Evolutionary conservation across 2,888 invertebrate genomes (phyloP), one percentile per base, ranked within the genome.

Genomic region (Trilocha varians): DNA sequence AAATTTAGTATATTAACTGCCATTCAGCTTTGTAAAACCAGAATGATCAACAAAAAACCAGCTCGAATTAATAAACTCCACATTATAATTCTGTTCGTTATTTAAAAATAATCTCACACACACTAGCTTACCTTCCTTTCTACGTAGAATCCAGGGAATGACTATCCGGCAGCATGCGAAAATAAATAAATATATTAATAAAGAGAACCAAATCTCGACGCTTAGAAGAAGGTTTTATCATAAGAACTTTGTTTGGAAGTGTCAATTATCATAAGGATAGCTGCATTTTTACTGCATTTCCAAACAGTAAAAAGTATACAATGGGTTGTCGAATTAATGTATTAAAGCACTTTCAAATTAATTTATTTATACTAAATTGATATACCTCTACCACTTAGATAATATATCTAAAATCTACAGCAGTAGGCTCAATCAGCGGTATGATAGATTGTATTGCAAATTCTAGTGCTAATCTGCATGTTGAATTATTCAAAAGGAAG

Each of bases 101-200:
- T 25, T 2, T 11, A 9, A 6, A 25, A 36, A 42, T 38, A 47
- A 49, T 46, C 42, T 40, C 33, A 41, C 38, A 9, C 25, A 25
- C 11, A 25, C 25, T 9, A 2, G 2, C 48, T 83, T 83, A 85
- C 84, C 84, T 85, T 78, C 35, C 58, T 61, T 42, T 83, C 83
- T 70, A 82, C 64, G 70, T 84, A 85, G 73, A 86, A 85, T 50
- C 85, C 85, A 41, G 84, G 84, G 54, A 85, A 85, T 38, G 84
- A 78, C 85, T 85, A 75, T 62, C 62, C 68, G 51, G 66, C 63
- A 49, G 84, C 84, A 73, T 83, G 85, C 46, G 83, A 83, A 59
- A 69, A 65, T 36, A 40, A 43, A 16, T 16, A 8, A 33, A 18
- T 18, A 18, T 18, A 5, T 18, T 18, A 18, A 18, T 18, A 18